Percentiles rank a stretch among this genome's conserved stretches.
Evolutionary conservation across 2,113 vertebrate genomes (phyloP).

Genomic region (Pongo pygmaeus): DNA sequence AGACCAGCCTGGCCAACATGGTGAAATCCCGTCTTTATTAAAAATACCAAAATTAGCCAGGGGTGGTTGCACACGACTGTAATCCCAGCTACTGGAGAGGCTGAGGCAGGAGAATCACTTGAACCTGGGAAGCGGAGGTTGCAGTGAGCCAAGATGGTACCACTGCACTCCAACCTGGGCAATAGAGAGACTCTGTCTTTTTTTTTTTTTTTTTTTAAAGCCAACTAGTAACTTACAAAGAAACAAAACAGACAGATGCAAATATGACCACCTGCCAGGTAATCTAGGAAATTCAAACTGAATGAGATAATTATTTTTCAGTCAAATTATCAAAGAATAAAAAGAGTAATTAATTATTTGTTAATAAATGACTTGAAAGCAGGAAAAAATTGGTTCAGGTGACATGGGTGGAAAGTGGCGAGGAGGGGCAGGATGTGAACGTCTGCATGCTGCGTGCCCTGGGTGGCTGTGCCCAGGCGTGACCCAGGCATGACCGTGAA

Average conservation of each 20-base stretch:
- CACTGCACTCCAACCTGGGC: neutral
- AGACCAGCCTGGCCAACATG: too few relatives aligned
- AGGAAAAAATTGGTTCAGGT: neutral
- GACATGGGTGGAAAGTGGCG: accelerated
- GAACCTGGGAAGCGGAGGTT: too few relatives aligned
- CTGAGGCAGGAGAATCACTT: too few relatives aligned
- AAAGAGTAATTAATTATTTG: neutral
- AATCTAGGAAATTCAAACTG: neutral
- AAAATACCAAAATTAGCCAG: too few relatives aligned
- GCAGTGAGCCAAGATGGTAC: too few relatives aligned
- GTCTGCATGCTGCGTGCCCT: neutral
- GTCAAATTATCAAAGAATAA: neutral
- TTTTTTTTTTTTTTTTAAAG: too few relatives aligned
- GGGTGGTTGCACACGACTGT: too few relatives aligned
- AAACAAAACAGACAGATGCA: neutral
- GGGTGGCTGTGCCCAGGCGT: too few relatives aligned
- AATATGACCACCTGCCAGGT: neutral
- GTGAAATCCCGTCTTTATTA: too few relatives aligned
- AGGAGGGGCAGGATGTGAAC: accelerated
- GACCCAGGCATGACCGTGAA: accelerated
- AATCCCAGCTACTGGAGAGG: too few relatives aligned
- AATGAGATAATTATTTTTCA: neutral
- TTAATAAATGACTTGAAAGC: neutral
- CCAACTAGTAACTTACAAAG: neutral
- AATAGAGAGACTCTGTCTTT: neutral